Evolutionary conservation across 2,888 invertebrate genomes (phyloP).

Genomic region (Myopa tessellatipennis): DNA sequence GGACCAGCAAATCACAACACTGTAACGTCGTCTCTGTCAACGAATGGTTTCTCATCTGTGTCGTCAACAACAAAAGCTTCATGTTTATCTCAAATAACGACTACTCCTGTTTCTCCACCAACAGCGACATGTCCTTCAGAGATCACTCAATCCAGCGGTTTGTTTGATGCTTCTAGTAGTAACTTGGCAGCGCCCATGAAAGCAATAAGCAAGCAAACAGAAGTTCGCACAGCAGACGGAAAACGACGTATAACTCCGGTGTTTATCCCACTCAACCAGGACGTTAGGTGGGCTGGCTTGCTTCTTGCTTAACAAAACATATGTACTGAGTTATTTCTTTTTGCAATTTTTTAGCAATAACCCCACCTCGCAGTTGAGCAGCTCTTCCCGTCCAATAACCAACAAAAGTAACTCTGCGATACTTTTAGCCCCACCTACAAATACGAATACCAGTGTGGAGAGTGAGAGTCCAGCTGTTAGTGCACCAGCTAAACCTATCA

Average conservation of each 20-base stretch:
- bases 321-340: neutral
- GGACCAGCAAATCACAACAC: slow-evolving; percentile 45
- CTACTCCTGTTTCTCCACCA: neutral
- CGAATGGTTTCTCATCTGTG: slow-evolving; percentile 40
- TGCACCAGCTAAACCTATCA: slow-evolving; percentile 50
- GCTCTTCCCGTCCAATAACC: slow-evolving; percentile 47
- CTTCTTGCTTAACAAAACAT: neutral
- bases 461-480: slow-evolving; percentile 15
- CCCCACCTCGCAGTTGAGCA: slow-evolving; percentile 48
- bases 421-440: slow-evolving; percentile 31
- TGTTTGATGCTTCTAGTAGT: slow-evolving; percentile 34
- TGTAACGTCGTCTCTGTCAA: slow-evolving; percentile 32
- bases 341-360: slow-evolving; percentile 40
- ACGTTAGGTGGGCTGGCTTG: slow-evolving; percentile 58
- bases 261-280: slow-evolving; percentile 83
- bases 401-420: slow-evolving; percentile 24
- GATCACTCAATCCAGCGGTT: neutral
- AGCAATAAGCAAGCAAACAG: slow-evolving; percentile 90
- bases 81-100: too few relatives aligned
- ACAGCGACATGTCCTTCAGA: slow-evolving; percentile 2
- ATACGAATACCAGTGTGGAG: slow-evolving; percentile 34
- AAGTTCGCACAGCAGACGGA: slow-evolving; percentile 93
- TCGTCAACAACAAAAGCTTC: too few relatives aligned
- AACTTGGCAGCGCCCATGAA: slow-evolving; percentile 50
- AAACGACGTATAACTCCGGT: slow-evolving; percentile 96